phyloP scores from a whole-genome alignment of 2,797 vertebrate species.

The Paguma larvata region DNA sequence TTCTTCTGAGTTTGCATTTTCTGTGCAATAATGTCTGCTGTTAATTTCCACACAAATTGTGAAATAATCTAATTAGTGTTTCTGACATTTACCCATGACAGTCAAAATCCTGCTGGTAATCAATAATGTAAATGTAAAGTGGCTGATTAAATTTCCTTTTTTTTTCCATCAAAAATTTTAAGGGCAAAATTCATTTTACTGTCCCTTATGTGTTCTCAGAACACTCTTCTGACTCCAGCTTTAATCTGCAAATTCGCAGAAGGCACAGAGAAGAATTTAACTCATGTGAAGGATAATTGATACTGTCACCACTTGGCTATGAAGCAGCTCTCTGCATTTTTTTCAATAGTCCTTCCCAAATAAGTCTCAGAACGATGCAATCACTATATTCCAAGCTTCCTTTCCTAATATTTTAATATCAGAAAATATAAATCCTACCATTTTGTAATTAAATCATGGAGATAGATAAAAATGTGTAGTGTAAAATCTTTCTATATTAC shows the following conservation, averaged over 20 bases:
- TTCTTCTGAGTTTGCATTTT: conserved; percentile 68
- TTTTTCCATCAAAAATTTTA: conserved; percentile 80
- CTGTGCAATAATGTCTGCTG: conserved; percentile 54
- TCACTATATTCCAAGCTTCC: neutral
- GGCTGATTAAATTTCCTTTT: conserved; percentile 83
- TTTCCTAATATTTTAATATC: conserved; percentile 46
- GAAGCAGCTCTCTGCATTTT: conserved; percentile 29
- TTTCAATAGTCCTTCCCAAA: conserved; percentile 31
- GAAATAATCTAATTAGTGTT: conserved; percentile 81
- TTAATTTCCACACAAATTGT: conserved; percentile 74
- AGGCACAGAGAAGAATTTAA: conserved; percentile 67
- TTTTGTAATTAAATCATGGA: neutral
- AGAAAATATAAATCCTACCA: conserved; percentile 25
- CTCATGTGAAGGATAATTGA: conserved; percentile 21
- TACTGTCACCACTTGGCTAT: neutral
- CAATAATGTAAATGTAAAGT: conserved; percentile 86
- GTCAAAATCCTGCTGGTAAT: conserved; percentile 81
- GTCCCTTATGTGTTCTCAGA: conserved; percentile 63
- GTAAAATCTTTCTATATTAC: neutral
- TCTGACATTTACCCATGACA: conserved; percentile 83
- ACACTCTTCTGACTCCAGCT: neutral
- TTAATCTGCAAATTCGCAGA: conserved; percentile 67
- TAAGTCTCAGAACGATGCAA: neutral
- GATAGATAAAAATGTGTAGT: neutral
- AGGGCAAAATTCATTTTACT: conserved; percentile 79